Evolutionary conservation across 2,888 invertebrate species (phyloP).

Genomic region (Tenthredo livida): DNA sequence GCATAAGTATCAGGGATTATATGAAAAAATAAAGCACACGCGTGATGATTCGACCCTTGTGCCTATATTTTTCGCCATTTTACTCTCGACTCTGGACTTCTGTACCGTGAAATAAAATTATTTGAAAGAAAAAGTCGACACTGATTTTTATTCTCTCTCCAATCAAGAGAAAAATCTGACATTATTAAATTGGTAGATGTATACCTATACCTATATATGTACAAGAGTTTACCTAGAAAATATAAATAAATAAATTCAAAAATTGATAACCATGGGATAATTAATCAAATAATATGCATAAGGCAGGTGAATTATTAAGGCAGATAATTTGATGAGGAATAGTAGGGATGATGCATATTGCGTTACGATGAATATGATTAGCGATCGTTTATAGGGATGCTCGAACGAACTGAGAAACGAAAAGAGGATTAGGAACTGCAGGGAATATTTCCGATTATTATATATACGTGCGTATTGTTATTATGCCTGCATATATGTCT

Average conservation of each 20-base stretch:
- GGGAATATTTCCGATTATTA: constrained; percentile 11
- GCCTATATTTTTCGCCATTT: background rate
- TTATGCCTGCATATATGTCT: background rate
- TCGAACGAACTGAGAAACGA: background rate
- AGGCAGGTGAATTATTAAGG: no score
- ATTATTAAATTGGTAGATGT: no score
- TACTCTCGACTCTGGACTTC: no score
- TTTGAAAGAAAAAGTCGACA: background rate
- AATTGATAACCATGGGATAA: background rate
- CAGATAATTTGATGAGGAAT: background rate
- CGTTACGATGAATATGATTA: background rate
- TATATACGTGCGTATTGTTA: background rate
- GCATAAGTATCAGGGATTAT: constrained; percentile 33
- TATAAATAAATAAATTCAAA: background rate
- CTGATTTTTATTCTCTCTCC: no score
- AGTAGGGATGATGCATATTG: background rate
- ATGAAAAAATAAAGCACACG: background rate
- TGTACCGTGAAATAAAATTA: no score
- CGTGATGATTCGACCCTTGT: background rate
- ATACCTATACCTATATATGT: no score
- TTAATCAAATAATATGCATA: no score
- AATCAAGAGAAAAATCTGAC: no score
- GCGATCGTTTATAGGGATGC: background rate
- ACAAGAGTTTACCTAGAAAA: no score
- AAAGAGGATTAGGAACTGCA: background rate